Percentiles rank a stretch among this genome's conserved stretches.
phyloP scores from a whole-genome alignment of 2,797 vertebrate species.

The Pogoniulus pusillus region DNA sequence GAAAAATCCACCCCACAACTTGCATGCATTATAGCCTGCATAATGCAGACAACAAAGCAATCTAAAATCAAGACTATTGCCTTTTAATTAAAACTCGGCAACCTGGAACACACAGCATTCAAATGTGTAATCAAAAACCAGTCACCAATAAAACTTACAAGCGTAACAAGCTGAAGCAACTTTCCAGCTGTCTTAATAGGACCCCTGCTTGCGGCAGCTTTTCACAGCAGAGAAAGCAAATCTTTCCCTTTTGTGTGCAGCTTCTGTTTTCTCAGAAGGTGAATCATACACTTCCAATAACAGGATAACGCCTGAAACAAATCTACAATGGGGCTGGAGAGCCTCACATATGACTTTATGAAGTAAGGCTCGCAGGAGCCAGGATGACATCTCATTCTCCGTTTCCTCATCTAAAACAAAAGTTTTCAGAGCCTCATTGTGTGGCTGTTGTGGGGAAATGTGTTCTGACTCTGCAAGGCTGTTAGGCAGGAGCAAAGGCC shows the following conservation, averaged over 20 bases:
- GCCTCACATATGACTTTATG: conserved; percentile 51
- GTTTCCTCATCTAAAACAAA: conserved; percentile 33
- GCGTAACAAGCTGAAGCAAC: conserved; percentile 83
- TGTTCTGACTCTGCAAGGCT: background rate
- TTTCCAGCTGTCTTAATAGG: conserved; percentile 88
- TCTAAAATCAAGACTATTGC: conserved; percentile 63
- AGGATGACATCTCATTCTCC: conserved; percentile 53
- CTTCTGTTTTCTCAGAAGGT: conserved; percentile 88
- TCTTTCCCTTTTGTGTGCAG: conserved; percentile 84
- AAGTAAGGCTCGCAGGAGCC: conserved; percentile 53
- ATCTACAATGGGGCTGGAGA: conserved; percentile 47
- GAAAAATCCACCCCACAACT: conserved; percentile 24
- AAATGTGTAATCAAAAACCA: conserved; percentile 86
- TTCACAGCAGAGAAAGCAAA: conserved; percentile 82
- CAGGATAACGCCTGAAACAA: conserved; percentile 68
- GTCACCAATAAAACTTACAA: conserved; percentile 87
- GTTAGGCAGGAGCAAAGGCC: background rate
- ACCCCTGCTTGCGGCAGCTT: conserved; percentile 84
- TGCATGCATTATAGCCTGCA: conserved; percentile 34
- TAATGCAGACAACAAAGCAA: conserved; percentile 55
- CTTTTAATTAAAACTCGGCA: conserved; percentile 80
- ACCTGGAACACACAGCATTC: conserved; percentile 78
- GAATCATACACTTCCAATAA: conserved; percentile 79
- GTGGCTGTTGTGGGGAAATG: background rate
- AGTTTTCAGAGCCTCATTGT: background rate